Base-by-base conservation (phyloP, 37 sponge, comb jelly and placozoan genomes). In the Cliona cf. orientalis region DNA sequence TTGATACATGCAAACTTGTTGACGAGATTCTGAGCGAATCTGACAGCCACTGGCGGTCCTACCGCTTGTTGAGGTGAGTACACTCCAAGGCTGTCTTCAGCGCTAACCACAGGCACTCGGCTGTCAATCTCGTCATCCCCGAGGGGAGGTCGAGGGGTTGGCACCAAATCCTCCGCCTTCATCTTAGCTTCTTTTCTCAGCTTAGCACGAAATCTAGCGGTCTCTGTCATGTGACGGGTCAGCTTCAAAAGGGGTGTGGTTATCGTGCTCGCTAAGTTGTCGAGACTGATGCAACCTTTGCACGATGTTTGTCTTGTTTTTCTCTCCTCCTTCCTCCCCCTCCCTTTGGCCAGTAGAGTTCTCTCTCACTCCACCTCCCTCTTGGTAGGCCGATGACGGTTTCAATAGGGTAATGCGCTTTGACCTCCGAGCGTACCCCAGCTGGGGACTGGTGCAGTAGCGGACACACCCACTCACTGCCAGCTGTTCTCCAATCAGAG, bases 231-330 rank as follows among this genome's bases (percentile, higher is more conserved):
- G 59, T 87, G 88, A 19, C 81, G 57, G 40, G 35, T 46, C n/a
- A 80, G 46, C 69, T 66, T 80, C 25, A 87, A 22, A 9, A 87
- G 60, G 0, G 88, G 88, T 23, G 42, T 25, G 28, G 60, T 87
- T 0, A 87, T 37, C 2, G 37, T 23, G 4, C 35, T 46, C 11
- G 40, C 3, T 0, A 87, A 4, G 9, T 25, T 55, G 2, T 74
- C 88, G 3, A 74, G 43, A 55, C 43, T 66, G 2, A 72, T 46
- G 17, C 69, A 66, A 43, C 55, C 74, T 5, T 80, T 66, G 55
- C 59, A 73, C 4, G 45, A 46, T n/a, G n/a, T n/a, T n/a, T n/a
- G n/a, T n/a, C n/a, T n/a, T n/a, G n/a, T n/a, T n/a, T n/a, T n/a
- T n/a, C n/a, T n/a, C n/a, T n/a, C n/a, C n/a, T n/a, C n/a, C n/a